Base-by-base conservation (phyloP, 2,113 vertebrate species). In the Choloepus hoffmanni region DNA sequence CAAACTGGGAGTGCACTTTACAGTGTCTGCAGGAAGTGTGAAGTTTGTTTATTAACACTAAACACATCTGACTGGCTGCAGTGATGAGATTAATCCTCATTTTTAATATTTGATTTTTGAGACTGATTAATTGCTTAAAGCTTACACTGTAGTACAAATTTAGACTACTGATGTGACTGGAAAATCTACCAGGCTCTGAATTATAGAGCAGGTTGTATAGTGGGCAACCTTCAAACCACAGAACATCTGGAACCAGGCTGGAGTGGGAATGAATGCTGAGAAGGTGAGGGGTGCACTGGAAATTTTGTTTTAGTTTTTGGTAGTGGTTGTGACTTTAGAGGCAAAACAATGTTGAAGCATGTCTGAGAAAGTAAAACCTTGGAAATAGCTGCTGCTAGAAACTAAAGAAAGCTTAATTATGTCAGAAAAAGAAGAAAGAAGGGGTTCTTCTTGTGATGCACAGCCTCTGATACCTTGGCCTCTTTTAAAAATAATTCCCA, bases 21-120 rank as follows among this genome's bases (percentile, higher is more conserved):
- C 65, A 55, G 33, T 73, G 28, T 95, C 87, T 86, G 28, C 36
- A 33, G 85, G 60, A 97, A 92, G 87, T 70, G 76, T 68, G 45
- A 84, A 65, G 76, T 97, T 97, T 93, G 76, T 97, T 97, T 97
- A 85, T 92, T 95, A 96, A 73, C 68, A 83, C 81, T 79, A 7
- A 90, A 70, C 13, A 15, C 43, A 76, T 91, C 33, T 96, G 73
- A 76, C 8, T 18, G 33, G 28, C 81, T 81, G 72, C n/a, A 21
- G 58, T 84, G 90, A 77, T 89, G 82, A 90, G 65, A 68, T 88
- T 81, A 68, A 73, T 88, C 72, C 21, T 78, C 36, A 65, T 48
- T 83, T 95, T 94, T 83, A 85, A 72, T 92, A 85, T 94, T 96
- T 94, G 79, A 93, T 78, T 94, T 92, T 94, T 92, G 65, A 28